These are phyloP conservation scores for Cheilosia pagana DNA, from an alignment of 2,888 invertebrate species.

Conservation along the genomic window DNA sequence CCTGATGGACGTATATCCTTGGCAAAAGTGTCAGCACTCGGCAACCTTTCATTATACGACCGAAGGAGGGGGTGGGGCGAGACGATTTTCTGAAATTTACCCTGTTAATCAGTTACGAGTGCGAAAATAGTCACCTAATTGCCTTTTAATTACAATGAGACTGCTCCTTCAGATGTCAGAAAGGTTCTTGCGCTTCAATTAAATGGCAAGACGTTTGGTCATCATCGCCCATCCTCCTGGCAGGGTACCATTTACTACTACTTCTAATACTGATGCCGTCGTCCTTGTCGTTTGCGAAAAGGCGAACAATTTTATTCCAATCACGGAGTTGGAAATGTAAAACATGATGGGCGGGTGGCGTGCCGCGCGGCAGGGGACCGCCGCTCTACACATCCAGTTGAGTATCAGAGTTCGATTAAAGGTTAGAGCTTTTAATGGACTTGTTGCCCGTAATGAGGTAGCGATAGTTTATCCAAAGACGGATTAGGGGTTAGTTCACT, in stretches of 20 bases:
- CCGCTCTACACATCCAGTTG: slow-evolving; percentile 25
- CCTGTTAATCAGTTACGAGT: slow-evolving; percentile 56
- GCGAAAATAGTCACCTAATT: slow-evolving; percentile 58
- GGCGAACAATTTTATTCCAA: slow-evolving; percentile 53
- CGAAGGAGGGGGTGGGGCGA: background rate
- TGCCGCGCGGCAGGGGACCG: background rate
- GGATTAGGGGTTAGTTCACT: slow-evolving; percentile 22
- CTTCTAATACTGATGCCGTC: background rate
- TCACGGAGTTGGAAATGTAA: slow-evolving; percentile 57
- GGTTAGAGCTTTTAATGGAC: slow-evolving; percentile 56
- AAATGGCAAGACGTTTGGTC: slow-evolving; percentile 41
- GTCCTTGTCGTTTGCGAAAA: slow-evolving; percentile 13
- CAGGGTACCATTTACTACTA: background rate
- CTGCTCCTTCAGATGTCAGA: slow-evolving; percentile 41
- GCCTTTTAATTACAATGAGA: slow-evolving; percentile 60
- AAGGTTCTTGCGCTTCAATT: slow-evolving; percentile 61
- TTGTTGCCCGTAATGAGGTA: slow-evolving; percentile 44
- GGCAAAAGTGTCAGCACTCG: slow-evolving; percentile 14
- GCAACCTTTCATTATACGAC: background rate
- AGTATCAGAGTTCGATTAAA: slow-evolving; percentile 46
- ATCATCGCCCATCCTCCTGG: background rate
- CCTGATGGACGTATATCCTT: slow-evolving; percentile 25
- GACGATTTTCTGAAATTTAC: slow-evolving; percentile 44
- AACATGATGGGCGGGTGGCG: slow-evolving; percentile 21
- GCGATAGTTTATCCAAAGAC: slow-evolving; percentile 37